phyloP scores from a whole-genome alignment of 2,888 invertebrate genomes.

The Sylvicola cinctus region DNA sequence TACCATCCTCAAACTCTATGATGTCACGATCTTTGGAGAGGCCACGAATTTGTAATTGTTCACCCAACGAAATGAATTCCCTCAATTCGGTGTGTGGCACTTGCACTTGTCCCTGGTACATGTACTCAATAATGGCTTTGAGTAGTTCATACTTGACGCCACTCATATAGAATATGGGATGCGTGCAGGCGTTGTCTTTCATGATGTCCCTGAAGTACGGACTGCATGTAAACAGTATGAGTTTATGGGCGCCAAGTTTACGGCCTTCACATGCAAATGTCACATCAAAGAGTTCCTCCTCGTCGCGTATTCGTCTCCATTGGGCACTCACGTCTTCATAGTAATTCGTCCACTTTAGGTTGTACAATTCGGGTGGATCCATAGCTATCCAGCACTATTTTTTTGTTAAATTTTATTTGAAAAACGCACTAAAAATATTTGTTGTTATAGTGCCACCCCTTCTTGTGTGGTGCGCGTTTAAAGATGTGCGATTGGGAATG shows the following conservation, averaged over 20 bases:
- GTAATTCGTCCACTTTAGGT: too few species aligned
- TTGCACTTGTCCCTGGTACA: constrained; percentile 9
- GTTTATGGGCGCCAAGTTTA: constrained; percentile 8
- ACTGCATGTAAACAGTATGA: constrained; percentile 8
- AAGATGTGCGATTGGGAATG: too few species aligned
- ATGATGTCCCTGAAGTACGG: constrained; percentile 7
- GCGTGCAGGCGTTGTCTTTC: constrained; percentile 6
- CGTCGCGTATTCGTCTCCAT: constrained; percentile 7
- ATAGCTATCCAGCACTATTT: too few species aligned
- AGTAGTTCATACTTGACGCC: constrained; percentile 8
- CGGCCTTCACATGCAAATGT: constrained; percentile 9
- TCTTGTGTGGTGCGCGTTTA: too few species aligned
- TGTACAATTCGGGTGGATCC: too few species aligned
- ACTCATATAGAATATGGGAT: constrained; percentile 9
- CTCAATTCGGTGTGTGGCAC: constrained; percentile 8
- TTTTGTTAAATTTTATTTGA: too few species aligned
- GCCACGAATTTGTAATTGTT: constrained; percentile 9
- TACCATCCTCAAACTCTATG: too few species aligned
- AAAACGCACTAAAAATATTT: too few species aligned
- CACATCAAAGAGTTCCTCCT: constrained; percentile 8
- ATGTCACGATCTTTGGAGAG: constrained; percentile 6
- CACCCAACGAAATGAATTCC: constrained; percentile 9
- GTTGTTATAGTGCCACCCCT: too few species aligned
- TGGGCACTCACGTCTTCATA: constrained; percentile 6
- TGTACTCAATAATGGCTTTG: constrained; percentile 9